A percentile compares a stretch with the other conserved stretches of the same genome.
Evolutionary conservation across 30 jellyfish, hydroid and myxozoan genomes (phyloP).

Genomic region (Rhopilema esculentum): DNA sequence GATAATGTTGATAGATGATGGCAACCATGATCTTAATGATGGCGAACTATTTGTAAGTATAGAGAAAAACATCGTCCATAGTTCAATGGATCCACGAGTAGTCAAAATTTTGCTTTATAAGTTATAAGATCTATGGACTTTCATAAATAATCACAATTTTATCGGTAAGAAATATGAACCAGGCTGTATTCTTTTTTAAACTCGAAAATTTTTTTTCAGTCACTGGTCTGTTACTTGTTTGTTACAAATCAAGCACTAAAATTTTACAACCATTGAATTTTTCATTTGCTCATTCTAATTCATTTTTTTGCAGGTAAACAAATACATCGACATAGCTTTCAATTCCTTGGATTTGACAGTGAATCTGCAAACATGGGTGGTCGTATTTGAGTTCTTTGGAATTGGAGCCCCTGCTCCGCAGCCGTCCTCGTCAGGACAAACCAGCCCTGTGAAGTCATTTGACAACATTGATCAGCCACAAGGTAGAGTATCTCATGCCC

Average conservation of each 20-base stretch:
- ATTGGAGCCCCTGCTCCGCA: constrained; percentile 88
- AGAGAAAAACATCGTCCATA: not conserved
- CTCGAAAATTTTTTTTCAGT: too few species aligned
- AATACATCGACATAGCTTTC: constrained; percentile 70
- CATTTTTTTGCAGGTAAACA: constrained; percentile 45
- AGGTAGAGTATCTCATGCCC: not conserved
- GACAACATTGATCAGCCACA: not conserved
- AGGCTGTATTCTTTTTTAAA: too few species aligned
- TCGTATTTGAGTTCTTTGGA: constrained; percentile 93
- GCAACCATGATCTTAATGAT: not conserved
- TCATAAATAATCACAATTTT: too few species aligned
- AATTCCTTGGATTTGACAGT: constrained; percentile 80
- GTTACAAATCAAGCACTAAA: too few species aligned
- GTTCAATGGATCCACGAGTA: too few species aligned
- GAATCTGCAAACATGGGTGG: constrained; percentile 98
- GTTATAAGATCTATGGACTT: too few species aligned
- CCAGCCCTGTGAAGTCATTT: constrained; percentile 34
- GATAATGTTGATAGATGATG: constrained; percentile 44
- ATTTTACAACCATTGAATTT: too few species aligned
- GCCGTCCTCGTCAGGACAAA: constrained; percentile 38
- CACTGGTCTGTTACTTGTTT: too few species aligned
- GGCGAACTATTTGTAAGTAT: constrained; percentile 49
- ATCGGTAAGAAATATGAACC: too few species aligned
- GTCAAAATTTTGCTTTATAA: too few species aligned
- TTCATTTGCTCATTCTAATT: not conserved